phyloP scores from a whole-genome alignment of 2,888 invertebrate genomes.

The Orthosia incerta region DNA sequence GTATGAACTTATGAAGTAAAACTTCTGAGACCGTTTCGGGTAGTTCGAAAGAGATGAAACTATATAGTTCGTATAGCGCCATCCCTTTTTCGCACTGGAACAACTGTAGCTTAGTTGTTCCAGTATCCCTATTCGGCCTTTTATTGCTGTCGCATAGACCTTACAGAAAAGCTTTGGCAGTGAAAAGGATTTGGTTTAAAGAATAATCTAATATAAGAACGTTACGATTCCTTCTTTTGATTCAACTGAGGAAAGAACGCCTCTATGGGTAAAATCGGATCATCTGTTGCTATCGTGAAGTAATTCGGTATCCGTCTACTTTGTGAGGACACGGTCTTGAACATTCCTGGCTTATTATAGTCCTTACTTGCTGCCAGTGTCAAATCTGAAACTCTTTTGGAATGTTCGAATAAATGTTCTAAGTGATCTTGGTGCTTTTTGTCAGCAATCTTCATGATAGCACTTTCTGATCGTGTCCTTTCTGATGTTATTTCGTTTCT shows the following conservation, averaged over 20 bases:
- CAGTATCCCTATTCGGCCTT: neutral
- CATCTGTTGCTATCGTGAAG: conserved; percentile 94
- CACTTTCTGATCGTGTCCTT: conserved; percentile 87
- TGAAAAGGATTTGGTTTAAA: conserved; percentile 84
- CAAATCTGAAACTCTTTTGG: conserved; percentile 93
- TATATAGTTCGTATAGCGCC: conserved; percentile 4
- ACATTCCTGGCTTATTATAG: conserved; percentile 93
- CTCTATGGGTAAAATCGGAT: conserved; percentile 95
- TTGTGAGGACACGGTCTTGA: conserved; percentile 92
- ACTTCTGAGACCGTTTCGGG: conserved; percentile 1
- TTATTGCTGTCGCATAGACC: conserved; percentile 46
- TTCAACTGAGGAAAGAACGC: conserved; percentile 95
- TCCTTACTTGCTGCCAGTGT: conserved; percentile 94
- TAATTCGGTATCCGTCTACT: conserved; percentile 93
- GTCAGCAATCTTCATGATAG: conserved; percentile 91
- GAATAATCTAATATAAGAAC: conserved; percentile 76
- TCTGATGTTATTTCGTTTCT: conserved; percentile 85
- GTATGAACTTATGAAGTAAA: conserved; percentile 46
- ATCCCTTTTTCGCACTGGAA: neutral
- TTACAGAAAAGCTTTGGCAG: conserved; percentile 85
- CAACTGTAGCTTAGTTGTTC: neutral
- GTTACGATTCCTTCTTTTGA: conserved; percentile 90
- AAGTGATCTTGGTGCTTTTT: conserved; percentile 86
- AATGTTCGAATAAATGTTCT: conserved; percentile 89
- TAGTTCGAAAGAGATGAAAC: conserved; percentile 12